Percentiles rank a stretch among this genome's conserved stretches.
Evolutionary conservation across 2,113 vertebrate species (phyloP).

Genomic region (Rhinolophus ferrumequinum): DNA sequence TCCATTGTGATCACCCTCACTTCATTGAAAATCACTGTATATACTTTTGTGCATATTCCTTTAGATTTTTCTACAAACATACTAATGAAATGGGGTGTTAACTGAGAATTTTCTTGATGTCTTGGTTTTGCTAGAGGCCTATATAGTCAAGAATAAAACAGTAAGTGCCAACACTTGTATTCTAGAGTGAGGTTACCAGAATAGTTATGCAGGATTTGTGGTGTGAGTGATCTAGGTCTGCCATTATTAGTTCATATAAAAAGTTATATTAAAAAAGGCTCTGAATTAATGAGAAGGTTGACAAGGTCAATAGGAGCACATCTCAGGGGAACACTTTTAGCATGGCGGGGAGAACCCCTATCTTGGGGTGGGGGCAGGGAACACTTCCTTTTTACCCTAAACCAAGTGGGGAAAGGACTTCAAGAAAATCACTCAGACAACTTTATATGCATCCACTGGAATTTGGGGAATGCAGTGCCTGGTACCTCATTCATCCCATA

Average conservation of each 20-base stretch:
- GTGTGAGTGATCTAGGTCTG: background rate
- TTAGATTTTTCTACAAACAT: background rate
- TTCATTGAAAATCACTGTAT: background rate
- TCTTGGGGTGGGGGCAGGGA: background rate
- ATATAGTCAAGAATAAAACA: background rate
- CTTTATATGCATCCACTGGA: background rate
- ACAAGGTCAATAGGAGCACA: background rate
- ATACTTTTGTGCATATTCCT: background rate
- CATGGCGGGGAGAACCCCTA: background rate
- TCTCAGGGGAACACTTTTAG: background rate
- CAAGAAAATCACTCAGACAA: background rate
- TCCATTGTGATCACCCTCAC: background rate
- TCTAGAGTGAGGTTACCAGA: background rate
- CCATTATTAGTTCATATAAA: background rate
- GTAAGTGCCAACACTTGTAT: background rate
- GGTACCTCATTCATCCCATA: background rate
- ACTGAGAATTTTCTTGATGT: constrained; percentile 21
- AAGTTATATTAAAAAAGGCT: background rate
- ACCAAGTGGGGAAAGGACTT: background rate
- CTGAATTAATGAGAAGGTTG: background rate
- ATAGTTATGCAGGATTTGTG: background rate
- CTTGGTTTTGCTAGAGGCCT: background rate
- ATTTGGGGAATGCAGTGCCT: background rate
- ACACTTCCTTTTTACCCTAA: background rate
- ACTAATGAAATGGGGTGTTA: background rate